Evolutionary conservation across 1,140 invertebrate genomes (phyloP).

Genomic region (Muscidifurax raptorellus): DNA sequence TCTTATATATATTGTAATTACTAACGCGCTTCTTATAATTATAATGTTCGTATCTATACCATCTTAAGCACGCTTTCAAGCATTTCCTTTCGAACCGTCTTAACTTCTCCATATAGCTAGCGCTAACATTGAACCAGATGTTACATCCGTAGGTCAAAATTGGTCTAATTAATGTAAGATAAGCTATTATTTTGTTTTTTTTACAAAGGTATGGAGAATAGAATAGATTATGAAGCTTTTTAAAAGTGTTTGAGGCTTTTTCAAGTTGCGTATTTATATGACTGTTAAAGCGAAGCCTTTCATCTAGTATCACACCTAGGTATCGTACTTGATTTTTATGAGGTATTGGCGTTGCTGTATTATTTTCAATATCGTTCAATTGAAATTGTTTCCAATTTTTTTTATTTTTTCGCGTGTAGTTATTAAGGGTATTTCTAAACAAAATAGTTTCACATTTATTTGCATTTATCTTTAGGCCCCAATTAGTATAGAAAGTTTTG

Average conservation of each 20-base stretch:
- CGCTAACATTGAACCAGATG: no score
- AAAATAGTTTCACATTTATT: constrained; percentile 45
- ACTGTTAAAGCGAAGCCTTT: constrained; percentile 42
- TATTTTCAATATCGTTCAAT: not conserved
- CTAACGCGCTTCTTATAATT: no score
- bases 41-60: no score
- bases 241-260: constrained; percentile 53
- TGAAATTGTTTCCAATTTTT: constrained; percentile 37
- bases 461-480: constrained; percentile 32
- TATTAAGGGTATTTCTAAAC: not conserved
- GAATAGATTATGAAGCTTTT: constrained; percentile 42
- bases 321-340: constrained; percentile 53
- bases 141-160: no score
- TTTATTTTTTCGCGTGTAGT: no score
- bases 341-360: no score
- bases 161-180: constrained; percentile 52
- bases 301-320: constrained; percentile 50
- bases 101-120: no score
- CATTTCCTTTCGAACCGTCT: no score
- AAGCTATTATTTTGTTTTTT: constrained; percentile 56
- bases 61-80: no score
- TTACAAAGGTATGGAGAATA: constrained; percentile 40
- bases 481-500: no score
- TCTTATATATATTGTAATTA: no score
- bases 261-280: constrained; percentile 50